Evolutionary conservation across 1,140 invertebrate species (phyloP).

Genomic region (Neodiprion lecontei): DNA sequence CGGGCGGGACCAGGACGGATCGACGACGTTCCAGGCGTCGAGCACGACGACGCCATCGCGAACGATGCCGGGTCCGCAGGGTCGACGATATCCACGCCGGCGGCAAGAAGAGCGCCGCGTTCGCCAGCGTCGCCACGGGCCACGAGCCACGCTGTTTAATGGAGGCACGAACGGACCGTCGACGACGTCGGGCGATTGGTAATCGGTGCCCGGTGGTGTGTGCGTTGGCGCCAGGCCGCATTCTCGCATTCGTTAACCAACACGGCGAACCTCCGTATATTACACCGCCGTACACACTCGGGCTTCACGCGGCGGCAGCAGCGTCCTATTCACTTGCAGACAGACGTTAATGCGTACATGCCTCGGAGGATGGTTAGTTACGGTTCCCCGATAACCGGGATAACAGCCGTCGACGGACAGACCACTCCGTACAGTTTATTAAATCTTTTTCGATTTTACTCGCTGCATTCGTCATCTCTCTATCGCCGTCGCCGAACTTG

Average conservation of each 20-base stretch:
- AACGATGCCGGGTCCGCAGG: too few species aligned
- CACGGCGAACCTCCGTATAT: slow-evolving; percentile 17
- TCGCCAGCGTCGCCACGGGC: background rate
- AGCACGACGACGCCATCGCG: too few species aligned
- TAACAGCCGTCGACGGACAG: background rate
- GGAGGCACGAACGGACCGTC: background rate
- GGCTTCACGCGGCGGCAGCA: background rate
- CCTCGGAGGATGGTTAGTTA: background rate
- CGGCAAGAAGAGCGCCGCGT: background rate
- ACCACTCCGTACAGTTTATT: background rate
- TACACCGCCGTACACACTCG: background rate
- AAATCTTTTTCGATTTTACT: background rate
- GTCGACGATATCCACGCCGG: background rate
- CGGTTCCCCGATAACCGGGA: slow-evolving; percentile 1
- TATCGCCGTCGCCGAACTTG: too few species aligned
- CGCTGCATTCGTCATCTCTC: background rate
- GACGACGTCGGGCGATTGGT: background rate
- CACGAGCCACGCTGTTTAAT: slow-evolving; percentile 5
- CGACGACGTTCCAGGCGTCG: too few species aligned
- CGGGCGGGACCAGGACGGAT: background rate
- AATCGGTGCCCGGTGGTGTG: slow-evolving; percentile 27
- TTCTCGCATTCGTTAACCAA: slow-evolving; percentile 57
- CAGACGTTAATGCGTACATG: background rate
- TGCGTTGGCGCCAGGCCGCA: slow-evolving; percentile 58
- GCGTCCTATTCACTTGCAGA: background rate